These are phyloP conservation scores for Toxotes chatareus DNA, from an alignment of 2,113 vertebrate species.

Conservation along the genomic window DNA sequence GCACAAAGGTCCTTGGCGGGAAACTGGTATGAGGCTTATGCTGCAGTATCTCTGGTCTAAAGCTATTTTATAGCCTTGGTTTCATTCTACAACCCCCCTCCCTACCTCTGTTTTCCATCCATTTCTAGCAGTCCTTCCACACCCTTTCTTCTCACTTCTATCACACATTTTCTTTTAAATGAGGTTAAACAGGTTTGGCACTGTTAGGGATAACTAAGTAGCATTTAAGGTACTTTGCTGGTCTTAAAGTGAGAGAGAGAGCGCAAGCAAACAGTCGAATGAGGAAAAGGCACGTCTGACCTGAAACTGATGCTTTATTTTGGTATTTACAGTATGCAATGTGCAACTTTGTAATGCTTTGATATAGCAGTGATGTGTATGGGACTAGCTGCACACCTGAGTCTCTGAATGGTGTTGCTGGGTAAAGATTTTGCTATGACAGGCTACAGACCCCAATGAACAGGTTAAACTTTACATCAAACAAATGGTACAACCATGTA, in stretches of 20 bases:
- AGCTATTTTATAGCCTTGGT: conserved; percentile 14
- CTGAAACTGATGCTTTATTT: neutral
- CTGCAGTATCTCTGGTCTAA: neutral
- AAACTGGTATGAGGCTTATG: neutral
- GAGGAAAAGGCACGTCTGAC: neutral
- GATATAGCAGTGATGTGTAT: no score
- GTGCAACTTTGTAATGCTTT: no score
- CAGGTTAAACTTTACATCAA: neutral
- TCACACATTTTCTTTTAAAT: no score
- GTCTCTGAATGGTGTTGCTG: neutral
- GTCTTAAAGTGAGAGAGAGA: neutral
- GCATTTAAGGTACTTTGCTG: neutral
- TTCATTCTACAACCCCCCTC: neutral
- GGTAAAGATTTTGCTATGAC: neutral
- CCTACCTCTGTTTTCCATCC: neutral
- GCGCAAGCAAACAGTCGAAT: neutral
- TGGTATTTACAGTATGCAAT: neutral
- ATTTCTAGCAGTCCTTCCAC: neutral
- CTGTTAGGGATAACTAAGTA: no score
- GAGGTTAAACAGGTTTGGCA: neutral
- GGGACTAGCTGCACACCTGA: neutral
- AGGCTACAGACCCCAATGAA: neutral
- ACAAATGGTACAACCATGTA: neutral
- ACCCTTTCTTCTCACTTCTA: neutral
- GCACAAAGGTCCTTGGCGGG: neutral